Percentiles rank a stretch among this genome's conserved stretches.
phyloP scores from a whole-genome alignment of 2,797 vertebrate genomes.

The Onychomys leucogaster region DNA sequence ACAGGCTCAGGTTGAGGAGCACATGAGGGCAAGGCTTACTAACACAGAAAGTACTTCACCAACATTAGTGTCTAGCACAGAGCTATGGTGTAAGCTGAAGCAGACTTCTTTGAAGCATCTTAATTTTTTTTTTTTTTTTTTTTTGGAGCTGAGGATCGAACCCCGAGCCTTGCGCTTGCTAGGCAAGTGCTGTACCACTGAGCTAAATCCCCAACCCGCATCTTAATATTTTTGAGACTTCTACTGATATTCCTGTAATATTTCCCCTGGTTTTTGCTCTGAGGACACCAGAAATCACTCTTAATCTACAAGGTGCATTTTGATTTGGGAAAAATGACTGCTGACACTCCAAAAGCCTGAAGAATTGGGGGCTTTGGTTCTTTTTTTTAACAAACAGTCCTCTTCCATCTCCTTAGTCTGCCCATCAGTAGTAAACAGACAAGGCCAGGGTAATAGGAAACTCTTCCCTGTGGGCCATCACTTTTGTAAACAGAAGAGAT shows the following conservation, averaged over 20 bases:
- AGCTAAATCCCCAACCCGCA: too few relatives aligned
- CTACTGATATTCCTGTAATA: conserved; percentile 29
- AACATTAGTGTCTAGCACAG: conserved; percentile 26
- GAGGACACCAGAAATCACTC: conserved; percentile 16
- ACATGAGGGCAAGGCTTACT: neutral
- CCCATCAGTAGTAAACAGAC: neutral
- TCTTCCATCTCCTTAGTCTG: neutral
- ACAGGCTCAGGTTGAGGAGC: neutral
- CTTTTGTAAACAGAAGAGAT: conserved; percentile 46
- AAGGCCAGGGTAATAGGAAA: conserved; percentile 10
- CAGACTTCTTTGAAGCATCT: neutral
- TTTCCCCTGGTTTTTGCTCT: conserved; percentile 47
- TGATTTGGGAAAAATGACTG: conserved; percentile 39
- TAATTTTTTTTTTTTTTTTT: conserved; percentile 52
- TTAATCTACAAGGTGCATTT: conserved; percentile 11
- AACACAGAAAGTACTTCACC: neutral
- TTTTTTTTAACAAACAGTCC: neutral
- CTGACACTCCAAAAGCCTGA: neutral
- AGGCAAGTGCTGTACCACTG: too few relatives aligned
- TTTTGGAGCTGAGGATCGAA: too few relatives aligned
- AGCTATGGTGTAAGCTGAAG: neutral
- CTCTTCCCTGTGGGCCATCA: neutral
- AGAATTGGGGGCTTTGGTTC: neutral
- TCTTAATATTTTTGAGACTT: conserved; percentile 50
- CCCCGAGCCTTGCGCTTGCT: too few relatives aligned